Evolutionary conservation across 1,140 invertebrate genomes (phyloP).

Genomic region (Lepidurus arcticus): DNA sequence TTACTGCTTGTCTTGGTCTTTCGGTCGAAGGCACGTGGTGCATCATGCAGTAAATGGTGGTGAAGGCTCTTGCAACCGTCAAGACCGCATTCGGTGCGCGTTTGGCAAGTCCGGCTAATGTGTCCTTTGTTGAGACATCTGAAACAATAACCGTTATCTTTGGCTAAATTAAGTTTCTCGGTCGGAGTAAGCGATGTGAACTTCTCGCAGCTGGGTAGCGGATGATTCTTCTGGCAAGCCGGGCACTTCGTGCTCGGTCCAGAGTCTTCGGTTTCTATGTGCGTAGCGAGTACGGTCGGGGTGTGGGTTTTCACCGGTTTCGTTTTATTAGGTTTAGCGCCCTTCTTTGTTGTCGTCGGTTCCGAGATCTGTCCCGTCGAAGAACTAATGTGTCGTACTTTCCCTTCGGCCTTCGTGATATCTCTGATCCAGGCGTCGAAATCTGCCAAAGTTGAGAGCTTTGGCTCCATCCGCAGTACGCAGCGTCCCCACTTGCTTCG

Average conservation of each 20-base stretch:
- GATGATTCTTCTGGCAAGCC: too few species aligned
- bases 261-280: too few species aligned
- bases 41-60: background rate
- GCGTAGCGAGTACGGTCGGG: too few species aligned
- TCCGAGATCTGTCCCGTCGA: background rate
- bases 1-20: background rate
- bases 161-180: background rate
- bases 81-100: background rate
- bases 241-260: too few species aligned
- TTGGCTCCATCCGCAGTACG: background rate
- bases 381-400: background rate
- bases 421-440: background rate
- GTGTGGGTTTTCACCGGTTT: too few species aligned
- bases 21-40: background rate
- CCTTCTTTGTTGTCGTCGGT: too few species aligned
- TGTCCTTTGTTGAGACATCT: background rate
- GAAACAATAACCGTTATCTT: background rate
- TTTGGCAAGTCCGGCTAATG: background rate
- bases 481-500: background rate
- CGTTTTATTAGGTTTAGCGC: too few species aligned
- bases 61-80: background rate
- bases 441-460: background rate
- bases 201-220: too few species aligned
- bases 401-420: slow-evolving; percentile 8
- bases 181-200: too few species aligned